These are phyloP conservation scores for Turnix velox DNA, from an alignment of 2,113 vertebrate species.

Conservation along the genomic window DNA sequence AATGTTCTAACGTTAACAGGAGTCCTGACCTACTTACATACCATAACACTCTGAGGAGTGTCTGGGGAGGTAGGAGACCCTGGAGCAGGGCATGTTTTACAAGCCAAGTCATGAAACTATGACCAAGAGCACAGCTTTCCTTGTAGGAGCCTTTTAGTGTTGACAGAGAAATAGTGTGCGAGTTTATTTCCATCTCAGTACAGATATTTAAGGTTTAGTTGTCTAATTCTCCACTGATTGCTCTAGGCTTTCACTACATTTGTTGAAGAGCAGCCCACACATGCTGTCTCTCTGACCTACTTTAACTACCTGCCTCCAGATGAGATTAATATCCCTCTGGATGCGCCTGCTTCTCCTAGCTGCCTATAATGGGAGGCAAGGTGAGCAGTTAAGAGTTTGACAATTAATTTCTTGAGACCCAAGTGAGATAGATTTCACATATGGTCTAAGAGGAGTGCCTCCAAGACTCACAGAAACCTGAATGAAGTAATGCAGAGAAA, in stretches of 20 bases:
- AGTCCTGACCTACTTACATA: slow-evolving; percentile 51
- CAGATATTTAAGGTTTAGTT: background rate
- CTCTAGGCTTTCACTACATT: background rate
- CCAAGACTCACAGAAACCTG: background rate
- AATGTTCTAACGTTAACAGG: background rate
- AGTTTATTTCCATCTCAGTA: background rate
- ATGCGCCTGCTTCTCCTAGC: background rate
- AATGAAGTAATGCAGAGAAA: background rate
- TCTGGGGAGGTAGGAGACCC: slow-evolving; percentile 13
- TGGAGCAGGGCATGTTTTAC: slow-evolving; percentile 12
- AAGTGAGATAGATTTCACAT: background rate
- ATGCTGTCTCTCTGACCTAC: background rate
- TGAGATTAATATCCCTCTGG: background rate
- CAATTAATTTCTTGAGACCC: background rate
- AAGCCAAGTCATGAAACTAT: slow-evolving; percentile 25
- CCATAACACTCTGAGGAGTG: background rate
- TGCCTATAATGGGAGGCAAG: background rate
- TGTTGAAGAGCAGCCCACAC: background rate
- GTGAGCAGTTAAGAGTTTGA: background rate
- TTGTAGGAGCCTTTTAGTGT: background rate
- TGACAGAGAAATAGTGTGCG: background rate
- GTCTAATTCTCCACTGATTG: background rate
- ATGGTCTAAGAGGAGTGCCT: background rate
- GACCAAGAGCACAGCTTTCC: background rate
- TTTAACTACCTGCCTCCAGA: background rate